phyloP scores from a whole-genome alignment of 2,888 invertebrate species.

The Eristalinus aeneus region DNA sequence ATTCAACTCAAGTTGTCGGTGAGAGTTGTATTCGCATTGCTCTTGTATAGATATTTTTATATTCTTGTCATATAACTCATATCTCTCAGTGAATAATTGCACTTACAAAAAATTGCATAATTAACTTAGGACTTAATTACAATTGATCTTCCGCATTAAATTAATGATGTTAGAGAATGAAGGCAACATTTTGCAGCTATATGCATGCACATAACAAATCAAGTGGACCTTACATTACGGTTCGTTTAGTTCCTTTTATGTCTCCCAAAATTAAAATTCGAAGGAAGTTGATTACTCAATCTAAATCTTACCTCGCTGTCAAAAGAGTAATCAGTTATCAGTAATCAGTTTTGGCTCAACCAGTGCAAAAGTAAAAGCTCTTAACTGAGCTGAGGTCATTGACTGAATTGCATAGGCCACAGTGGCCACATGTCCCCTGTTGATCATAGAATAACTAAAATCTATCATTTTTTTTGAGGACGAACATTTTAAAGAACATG shows the following conservation, averaged over 20 bases:
- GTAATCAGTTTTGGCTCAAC: neutral
- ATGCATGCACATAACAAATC: neutral
- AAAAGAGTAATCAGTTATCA: neutral
- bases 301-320: neutral
- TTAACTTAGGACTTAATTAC: neutral
- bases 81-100: constrained; percentile 34
- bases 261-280: neutral
- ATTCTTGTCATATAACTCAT: constrained; percentile 49
- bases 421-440: neutral
- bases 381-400: neutral
- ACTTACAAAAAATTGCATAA: constrained; percentile 30
- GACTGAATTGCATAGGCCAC: neutral
- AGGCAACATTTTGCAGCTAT: neutral
- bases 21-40: constrained; percentile 46
- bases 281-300: neutral
- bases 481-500: too few relatives aligned
- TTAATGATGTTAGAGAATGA: neutral
- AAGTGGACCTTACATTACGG: neutral
- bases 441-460: too few relatives aligned
- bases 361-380: neutral
- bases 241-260: neutral
- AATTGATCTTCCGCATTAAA: neutral
- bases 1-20: constrained; percentile 57
- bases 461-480: too few relatives aligned
- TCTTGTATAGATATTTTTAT: constrained; percentile 41